Evolutionary conservation across 1,140 invertebrate species (phyloP).

Genomic region (Anastrepha ludens): DNA sequence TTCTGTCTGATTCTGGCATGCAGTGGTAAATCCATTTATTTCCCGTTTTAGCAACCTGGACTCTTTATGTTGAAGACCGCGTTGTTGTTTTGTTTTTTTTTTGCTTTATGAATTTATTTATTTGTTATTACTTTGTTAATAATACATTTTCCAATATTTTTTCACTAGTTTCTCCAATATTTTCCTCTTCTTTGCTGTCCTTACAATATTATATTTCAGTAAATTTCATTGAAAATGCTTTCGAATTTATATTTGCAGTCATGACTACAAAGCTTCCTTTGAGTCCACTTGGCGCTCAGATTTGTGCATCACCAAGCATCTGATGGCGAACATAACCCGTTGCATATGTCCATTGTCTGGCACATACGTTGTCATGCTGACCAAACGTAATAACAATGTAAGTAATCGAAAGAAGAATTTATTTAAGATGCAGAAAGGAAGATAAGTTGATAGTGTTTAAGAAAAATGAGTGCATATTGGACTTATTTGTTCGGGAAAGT

Average conservation of each 20-base stretch:
- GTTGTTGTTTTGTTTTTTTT: too few species aligned
- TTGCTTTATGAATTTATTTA: neutral
- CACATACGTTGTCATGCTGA: constrained; percentile 78
- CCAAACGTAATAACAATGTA: constrained; percentile 77
- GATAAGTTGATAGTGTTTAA: neutral
- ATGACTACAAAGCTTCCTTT: constrained; percentile 72
- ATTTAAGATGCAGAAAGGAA: constrained; percentile 2
- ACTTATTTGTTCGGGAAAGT: neutral
- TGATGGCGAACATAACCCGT: constrained; percentile 75
- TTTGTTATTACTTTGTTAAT: neutral
- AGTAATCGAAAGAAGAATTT: constrained; percentile 62
- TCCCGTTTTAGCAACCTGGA: too few species aligned
- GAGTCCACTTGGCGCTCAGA: constrained; percentile 73
- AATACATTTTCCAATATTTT: constrained; percentile 11
- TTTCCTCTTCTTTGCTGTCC: neutral
- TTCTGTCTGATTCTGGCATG: too few species aligned
- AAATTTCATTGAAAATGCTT: neutral
- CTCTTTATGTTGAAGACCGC: too few species aligned
- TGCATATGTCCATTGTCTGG: constrained; percentile 78
- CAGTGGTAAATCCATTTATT: too few species aligned
- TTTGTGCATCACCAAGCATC: constrained; percentile 75
- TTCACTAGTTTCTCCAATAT: neutral
- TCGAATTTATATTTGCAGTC: constrained; percentile 59
- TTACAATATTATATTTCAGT: too few species aligned
- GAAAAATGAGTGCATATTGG: neutral